Percentiles rank a stretch among this genome's conserved stretches.
These are phyloP conservation scores for Diplolepis rosae DNA, from an alignment of 2,888 invertebrate genomes.

Conservation along the genomic window DNA sequence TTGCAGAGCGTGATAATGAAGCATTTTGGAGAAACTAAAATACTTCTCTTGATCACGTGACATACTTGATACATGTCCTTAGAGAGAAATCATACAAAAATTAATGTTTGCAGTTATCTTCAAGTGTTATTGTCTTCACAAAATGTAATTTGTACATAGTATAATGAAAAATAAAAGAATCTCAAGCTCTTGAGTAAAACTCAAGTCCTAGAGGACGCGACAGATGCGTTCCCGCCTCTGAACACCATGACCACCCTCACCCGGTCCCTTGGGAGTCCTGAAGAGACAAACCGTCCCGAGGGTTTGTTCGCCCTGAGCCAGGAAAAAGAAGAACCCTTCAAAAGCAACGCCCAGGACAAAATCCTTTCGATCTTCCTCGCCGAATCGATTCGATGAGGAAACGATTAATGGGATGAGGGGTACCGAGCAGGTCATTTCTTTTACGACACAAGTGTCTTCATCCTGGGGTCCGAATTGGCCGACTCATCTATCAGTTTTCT, in stretches of 20 bases:
- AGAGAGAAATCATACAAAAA: no score
- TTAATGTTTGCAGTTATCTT: no score
- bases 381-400: slow-evolving; percentile 43
- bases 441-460: slow-evolving; percentile 8
- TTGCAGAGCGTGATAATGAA: no score
- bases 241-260: slow-evolving; percentile 43
- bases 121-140: no score
- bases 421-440: slow-evolving; percentile 18
- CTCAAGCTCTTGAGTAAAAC: slow-evolving; percentile 57
- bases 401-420: slow-evolving; percentile 36
- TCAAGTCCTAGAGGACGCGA: slow-evolving; percentile 49
- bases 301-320: slow-evolving; percentile 40
- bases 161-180: slow-evolving; percentile 51
- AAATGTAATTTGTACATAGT: no score
- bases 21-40: no score
- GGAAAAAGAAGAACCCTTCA: slow-evolving; percentile 47
- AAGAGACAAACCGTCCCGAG: slow-evolving; percentile 69
- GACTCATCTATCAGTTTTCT: slow-evolving; percentile 23
- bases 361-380: slow-evolving; percentile 44
- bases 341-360: slow-evolving; percentile 41
- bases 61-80: no score
- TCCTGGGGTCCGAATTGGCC: slow-evolving; percentile 26
- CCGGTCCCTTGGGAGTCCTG: slow-evolving; percentile 65
- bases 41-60: no score
- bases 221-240: slow-evolving; percentile 60